These are phyloP conservation scores for Acropora tenuis DNA, from an alignment of 64 coral and sea anemone genomes.

Conservation along the genomic window DNA sequence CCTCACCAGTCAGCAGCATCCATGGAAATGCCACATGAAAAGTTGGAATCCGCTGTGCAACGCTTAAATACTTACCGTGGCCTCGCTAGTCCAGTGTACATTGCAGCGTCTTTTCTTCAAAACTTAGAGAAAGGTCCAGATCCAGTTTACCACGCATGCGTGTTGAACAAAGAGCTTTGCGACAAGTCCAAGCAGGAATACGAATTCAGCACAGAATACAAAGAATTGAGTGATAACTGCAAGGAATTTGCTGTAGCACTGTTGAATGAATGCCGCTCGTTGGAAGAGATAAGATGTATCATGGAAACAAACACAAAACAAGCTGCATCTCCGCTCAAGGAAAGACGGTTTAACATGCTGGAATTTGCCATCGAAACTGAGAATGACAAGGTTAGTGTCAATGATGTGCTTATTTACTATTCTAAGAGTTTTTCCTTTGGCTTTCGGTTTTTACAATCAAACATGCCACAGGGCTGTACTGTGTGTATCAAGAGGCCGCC, in stretches of 20 bases:
- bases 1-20: neutral
- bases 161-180: neutral
- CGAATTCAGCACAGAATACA: constrained; percentile 29
- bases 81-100: constrained; percentile 17
- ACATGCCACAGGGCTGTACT: too few relatives aligned
- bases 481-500: too few relatives aligned
- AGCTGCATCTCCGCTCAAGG: too few relatives aligned
- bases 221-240: neutral
- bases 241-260: constrained; percentile 23
- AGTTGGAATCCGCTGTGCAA: neutral
- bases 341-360: neutral
- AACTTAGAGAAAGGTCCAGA: neutral
- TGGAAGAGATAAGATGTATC: constrained; percentile 37
- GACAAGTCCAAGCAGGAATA: neutral
- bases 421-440: too few relatives aligned
- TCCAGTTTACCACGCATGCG: constrained; percentile 9
- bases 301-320: constrained; percentile 3
- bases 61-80: constrained; percentile 22
- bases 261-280: constrained; percentile 22
- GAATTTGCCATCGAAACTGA: constrained; percentile 7
- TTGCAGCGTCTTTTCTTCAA: constrained; percentile 30
- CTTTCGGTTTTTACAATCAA: too few relatives aligned
- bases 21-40: neutral
- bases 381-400: neutral
- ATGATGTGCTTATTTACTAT: neutral